Base-by-base conservation (phyloP, 2,113 vertebrate species). In the Sigmodon hispidus region DNA sequence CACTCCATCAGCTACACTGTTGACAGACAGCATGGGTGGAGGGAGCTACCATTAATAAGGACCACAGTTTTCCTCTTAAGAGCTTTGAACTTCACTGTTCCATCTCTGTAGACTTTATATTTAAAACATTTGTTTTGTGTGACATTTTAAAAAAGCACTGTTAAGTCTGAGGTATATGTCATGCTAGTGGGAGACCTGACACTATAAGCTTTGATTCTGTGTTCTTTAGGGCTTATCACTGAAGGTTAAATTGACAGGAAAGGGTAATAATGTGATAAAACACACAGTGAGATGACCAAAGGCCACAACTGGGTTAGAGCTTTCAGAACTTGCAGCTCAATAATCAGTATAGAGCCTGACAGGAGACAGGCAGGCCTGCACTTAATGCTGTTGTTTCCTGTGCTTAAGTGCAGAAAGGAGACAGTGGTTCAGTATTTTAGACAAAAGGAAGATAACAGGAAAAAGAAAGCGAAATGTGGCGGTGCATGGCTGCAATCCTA, bases 321-420 rank as follows among this genome's bases (percentile, higher is more conserved):
- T 90, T 76, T 65, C 40, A 40, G 43, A 61, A 57, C 67, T 59
- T 63, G 29, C 76, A 94, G 89, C 69, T 70, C 69, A 83, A n/a
- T 34, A 88, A 69, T 40, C 24, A 79, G 87, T 67, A 48, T 34
- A 29, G 26, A 79, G 43, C 45, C 40, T 96, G 84, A 83, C 75
- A 76, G 92, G 75, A 90, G 70, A 83, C 70, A 86, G 67, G 57
- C 5, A 86, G 86, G 77, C 63, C 94, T 72, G 34, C 43, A 12
- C 43, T 70, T 36, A 70, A 36, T 92, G 75, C 88, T 65, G 81
- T 17, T 73, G 89, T 50, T 87, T 90, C 81, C 89, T 79, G 36
- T 92, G 72, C 79, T 96, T 86, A 92, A 17, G 86, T 29, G 67
- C 26, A 95, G 59, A 79, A 84, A 81, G 79, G 45, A 94, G 76